phyloP scores from a whole-genome alignment of 2,113 vertebrate genomes.

The Phyllopteryx taeniolatus region DNA sequence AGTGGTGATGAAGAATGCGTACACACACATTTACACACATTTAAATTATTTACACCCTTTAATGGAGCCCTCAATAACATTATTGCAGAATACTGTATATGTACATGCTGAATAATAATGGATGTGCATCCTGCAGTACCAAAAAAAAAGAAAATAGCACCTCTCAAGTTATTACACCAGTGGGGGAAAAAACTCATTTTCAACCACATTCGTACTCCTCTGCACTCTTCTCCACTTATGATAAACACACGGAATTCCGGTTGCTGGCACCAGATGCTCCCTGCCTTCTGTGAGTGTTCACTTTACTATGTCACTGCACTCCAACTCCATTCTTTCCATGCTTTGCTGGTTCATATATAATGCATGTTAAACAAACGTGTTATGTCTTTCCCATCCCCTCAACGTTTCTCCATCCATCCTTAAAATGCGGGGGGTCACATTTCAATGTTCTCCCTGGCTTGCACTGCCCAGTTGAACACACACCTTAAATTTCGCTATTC shows the following conservation, averaged over 20 bases:
- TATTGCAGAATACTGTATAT: constrained; percentile 6
- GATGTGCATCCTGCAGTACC: neutral
- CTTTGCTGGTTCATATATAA: constrained; percentile 60
- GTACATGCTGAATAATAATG: constrained; percentile 32
- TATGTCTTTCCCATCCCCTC: constrained; percentile 50
- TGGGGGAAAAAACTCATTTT: constrained; percentile 11
- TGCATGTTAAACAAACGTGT: constrained; percentile 67
- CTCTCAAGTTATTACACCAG: constrained; percentile 6
- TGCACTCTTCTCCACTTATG: neutral
- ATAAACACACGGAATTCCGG: neutral
- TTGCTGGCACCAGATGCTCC: constrained; percentile 23
- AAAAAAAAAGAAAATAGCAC: constrained; percentile 8
- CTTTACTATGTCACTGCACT: constrained; percentile 22
- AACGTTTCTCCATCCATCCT: constrained; percentile 16
- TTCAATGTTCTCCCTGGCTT: constrained; percentile 18
- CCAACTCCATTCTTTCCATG: constrained; percentile 14
- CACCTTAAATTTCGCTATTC: neutral
- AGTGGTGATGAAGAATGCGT: constrained; percentile 2
- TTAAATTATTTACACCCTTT: constrained; percentile 53
- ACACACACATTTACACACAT: constrained; percentile 17
- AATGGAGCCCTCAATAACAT: constrained; percentile 55
- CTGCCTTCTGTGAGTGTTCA: constrained; percentile 9
- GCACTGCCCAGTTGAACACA: constrained; percentile 6
- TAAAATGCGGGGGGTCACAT: constrained; percentile 13
- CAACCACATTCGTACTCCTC: neutral